Evolutionary conservation across 2,797 vertebrate genomes (phyloP).

Genomic region (Numenius phaeopus): DNA sequence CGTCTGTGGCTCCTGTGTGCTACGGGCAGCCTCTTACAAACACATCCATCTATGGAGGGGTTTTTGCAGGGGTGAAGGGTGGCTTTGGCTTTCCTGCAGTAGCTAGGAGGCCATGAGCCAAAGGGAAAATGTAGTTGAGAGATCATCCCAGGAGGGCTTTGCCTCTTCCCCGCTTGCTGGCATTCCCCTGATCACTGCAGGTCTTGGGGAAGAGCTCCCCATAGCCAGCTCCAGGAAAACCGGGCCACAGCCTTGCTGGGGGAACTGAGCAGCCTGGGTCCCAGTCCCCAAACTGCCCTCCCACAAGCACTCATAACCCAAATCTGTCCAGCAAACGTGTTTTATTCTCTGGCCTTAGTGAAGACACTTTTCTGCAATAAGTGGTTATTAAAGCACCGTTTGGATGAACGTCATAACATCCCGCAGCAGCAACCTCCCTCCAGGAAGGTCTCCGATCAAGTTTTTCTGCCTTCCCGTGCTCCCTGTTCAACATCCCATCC

Average conservation of each 20-base stretch:
- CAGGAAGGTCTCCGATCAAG: neutral
- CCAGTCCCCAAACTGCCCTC: neutral
- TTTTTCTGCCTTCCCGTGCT: neutral
- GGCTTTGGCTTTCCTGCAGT: neutral
- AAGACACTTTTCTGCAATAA: neutral
- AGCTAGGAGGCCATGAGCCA: neutral
- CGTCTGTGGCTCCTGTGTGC: neutral
- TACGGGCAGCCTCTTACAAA: neutral
- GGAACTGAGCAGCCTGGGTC: neutral
- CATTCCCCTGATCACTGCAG: neutral
- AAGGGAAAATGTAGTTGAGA: neutral
- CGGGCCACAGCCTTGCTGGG: neutral
- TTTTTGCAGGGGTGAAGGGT: neutral
- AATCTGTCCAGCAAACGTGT: accelerated
- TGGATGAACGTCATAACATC: neutral
- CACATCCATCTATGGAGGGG: neutral
- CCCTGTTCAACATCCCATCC: neutral
- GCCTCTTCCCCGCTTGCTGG: neutral
- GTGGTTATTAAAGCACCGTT: neutral
- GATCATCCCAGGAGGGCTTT: neutral
- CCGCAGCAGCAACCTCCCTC: neutral
- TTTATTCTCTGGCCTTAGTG: neutral
- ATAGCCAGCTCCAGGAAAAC: neutral
- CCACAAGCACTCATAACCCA: neutral
- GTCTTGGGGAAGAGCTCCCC: neutral